These are phyloP conservation scores for Drosophila buzzatii DNA, from an alignment of 2,888 invertebrate species.

Conservation along the genomic window DNA sequence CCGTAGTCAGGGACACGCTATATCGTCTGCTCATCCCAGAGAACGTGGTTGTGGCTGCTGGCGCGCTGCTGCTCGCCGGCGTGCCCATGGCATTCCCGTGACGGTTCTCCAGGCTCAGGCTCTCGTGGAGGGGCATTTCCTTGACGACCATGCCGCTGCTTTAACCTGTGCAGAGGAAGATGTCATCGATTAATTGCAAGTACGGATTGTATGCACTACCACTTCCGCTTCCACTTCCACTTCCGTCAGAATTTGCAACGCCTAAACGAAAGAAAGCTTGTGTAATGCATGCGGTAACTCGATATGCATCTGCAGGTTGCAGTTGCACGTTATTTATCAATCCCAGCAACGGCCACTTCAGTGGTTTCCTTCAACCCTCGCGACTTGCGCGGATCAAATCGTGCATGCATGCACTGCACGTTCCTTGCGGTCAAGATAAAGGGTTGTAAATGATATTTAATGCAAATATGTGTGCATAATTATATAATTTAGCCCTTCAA, in stretches of 20 bases:
- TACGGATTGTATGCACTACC: conserved; percentile 25
- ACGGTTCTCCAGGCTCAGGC: conserved; percentile 72
- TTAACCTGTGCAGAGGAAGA: conserved; percentile 34
- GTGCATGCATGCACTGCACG: conserved; percentile 12
- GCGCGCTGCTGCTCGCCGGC: conserved; percentile 23
- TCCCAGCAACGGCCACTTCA: conserved; percentile 54
- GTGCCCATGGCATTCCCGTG: conserved; percentile 33
- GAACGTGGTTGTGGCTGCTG: conserved; percentile 54
- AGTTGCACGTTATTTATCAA: conserved; percentile 43
- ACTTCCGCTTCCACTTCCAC: conserved; percentile 38
- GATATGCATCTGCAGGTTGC: conserved; percentile 69
- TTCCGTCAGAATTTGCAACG: conserved; percentile 35
- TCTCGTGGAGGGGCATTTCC: conserved; percentile 83
- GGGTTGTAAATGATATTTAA: conserved; percentile 33
- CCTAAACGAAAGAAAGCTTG: conserved; percentile 38
- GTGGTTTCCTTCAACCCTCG: conserved; percentile 58
- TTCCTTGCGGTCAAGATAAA: conserved; percentile 12
- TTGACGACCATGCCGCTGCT: conserved; percentile 75
- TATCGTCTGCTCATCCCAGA: conserved; percentile 85
- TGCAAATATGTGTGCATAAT: conserved; percentile 15
- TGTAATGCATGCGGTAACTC: conserved; percentile 40
- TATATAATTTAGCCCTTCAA: conserved; percentile 35
- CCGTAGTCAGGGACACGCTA: conserved; percentile 88
- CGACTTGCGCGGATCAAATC: conserved; percentile 7
- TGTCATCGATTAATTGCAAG: conserved; percentile 30